Percentiles rank a stretch among this genome's conserved stretches.
Evolutionary conservation across 2,888 invertebrate genomes (phyloP).

Genomic region (Oasisia sp.): DNA sequence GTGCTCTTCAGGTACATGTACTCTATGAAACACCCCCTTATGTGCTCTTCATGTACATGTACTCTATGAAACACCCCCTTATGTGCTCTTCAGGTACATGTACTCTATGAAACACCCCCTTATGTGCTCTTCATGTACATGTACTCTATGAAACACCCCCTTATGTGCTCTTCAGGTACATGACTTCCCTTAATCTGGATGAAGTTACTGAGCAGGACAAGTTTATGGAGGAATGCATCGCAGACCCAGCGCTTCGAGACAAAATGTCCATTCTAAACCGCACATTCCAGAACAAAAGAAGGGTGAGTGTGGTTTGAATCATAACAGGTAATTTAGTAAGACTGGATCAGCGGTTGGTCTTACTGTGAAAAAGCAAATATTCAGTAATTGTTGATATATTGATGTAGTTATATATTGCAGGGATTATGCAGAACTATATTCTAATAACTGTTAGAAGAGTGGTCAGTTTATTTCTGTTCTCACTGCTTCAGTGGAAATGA

Average conservation of each 20-base stretch:
- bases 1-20: no score
- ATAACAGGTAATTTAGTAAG: not conserved
- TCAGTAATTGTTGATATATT: not conserved
- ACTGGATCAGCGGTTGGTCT: not conserved
- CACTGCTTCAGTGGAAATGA: not conserved
- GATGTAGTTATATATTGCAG: not conserved
- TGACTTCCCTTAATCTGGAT: conserved; percentile 49
- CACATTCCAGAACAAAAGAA: conserved; percentile 62
- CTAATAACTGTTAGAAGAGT: not conserved
- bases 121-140: no score
- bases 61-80: no score
- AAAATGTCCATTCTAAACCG: conserved; percentile 62
- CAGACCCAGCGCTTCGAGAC: conserved; percentile 61
- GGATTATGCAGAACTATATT: not conserved
- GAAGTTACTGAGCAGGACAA: conserved; percentile 58
- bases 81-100: no score
- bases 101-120: no score
- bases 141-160: no score
- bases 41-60: no score
- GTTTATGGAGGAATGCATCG: conserved; percentile 61
- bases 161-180: conserved; percentile 36
- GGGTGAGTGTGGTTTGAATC: conserved; percentile 43
- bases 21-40: no score
- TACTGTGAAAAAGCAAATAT: no score
- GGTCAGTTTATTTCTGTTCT: not conserved